A percentile compares a stretch with the other conserved stretches of the same genome.
Conservation (phyloP, 92 coral and sea anemone genomes). For the Virgularia gustaviana region DNA sequence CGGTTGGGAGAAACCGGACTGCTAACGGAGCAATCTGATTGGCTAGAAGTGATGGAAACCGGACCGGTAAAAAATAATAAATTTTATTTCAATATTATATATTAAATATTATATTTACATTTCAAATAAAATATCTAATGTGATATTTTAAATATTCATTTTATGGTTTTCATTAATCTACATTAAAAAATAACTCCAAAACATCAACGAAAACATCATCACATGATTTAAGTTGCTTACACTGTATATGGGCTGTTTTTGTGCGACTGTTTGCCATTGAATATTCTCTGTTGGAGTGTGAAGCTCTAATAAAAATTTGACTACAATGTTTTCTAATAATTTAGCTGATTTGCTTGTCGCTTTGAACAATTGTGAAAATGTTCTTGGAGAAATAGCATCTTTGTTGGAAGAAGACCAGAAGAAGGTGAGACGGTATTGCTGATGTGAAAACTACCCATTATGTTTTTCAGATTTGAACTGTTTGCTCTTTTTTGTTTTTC, state of each 20-base stretch:
- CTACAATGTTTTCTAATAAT: neutral
- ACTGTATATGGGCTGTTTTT: neutral
- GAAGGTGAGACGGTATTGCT: constrained; percentile 48
- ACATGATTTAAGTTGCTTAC: neutral
- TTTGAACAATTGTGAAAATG: constrained; percentile 66
- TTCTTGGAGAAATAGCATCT: constrained; percentile 68
- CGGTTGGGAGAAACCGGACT: too few species aligned
- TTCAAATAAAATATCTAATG: too few species aligned
- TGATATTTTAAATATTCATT: too few species aligned
- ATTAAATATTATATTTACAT: too few species aligned
- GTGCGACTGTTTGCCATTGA: neutral
- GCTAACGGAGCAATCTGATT: too few species aligned
- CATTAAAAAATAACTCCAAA: too few species aligned
- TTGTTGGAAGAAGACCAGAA: constrained; percentile 57
- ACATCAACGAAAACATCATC: neutral
- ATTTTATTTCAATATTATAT: neutral
- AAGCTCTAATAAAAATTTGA: neutral
- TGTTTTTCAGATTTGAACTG: neutral
- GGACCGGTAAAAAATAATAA: too few species aligned
- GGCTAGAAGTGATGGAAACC: too few species aligned
- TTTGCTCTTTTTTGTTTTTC: neutral
- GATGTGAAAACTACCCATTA: neutral
- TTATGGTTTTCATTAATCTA: too few species aligned
- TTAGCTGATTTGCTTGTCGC: constrained; percentile 66
- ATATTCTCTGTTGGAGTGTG: neutral